phyloP scores from a whole-genome alignment of 2,888 invertebrate species.

The Imbricaverruca yamaguchii region DNA sequence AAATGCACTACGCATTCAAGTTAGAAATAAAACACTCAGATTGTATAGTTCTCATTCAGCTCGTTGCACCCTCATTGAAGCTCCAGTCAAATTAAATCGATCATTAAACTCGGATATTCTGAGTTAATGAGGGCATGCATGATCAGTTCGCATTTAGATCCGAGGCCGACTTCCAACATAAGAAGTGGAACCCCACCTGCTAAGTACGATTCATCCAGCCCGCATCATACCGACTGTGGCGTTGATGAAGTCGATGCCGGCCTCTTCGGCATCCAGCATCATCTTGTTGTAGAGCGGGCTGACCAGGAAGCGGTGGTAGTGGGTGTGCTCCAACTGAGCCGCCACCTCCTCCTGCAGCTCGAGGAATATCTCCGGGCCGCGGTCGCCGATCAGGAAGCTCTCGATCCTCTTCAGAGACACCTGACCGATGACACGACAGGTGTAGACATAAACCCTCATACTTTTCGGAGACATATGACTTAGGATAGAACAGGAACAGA shows the following conservation, averaged over 20 bases:
- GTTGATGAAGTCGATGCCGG: slow-evolving; percentile 34
- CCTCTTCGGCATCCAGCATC: slow-evolving; percentile 56
- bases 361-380: slow-evolving; percentile 78
- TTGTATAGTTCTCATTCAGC: too few relatives aligned
- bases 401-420: slow-evolving; percentile 75
- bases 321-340: slow-evolving; percentile 72
- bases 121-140: too few relatives aligned
- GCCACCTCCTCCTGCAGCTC: slow-evolving; percentile 75
- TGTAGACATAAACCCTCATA: not conserved
- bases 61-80: too few relatives aligned
- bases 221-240: slow-evolving; percentile 12
- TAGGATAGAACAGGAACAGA: slow-evolving; percentile 47
- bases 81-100: too few relatives aligned
- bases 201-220: too few relatives aligned
- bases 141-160: too few relatives aligned
- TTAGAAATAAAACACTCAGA: too few relatives aligned
- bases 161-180: too few relatives aligned
- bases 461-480: not conserved
- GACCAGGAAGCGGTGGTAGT: slow-evolving; percentile 78
- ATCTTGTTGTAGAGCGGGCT: slow-evolving; percentile 75
- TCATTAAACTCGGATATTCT: too few relatives aligned
- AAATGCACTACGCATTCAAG: too few relatives aligned
- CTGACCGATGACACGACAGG: slow-evolving; percentile 29
- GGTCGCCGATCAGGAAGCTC: slow-evolving; percentile 75
- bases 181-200: too few relatives aligned